Evolutionary conservation across 2,797 vertebrate genomes (phyloP), one percentile per base, ranked within the genome.

Genomic region (Aphelocoma californica): DNA sequence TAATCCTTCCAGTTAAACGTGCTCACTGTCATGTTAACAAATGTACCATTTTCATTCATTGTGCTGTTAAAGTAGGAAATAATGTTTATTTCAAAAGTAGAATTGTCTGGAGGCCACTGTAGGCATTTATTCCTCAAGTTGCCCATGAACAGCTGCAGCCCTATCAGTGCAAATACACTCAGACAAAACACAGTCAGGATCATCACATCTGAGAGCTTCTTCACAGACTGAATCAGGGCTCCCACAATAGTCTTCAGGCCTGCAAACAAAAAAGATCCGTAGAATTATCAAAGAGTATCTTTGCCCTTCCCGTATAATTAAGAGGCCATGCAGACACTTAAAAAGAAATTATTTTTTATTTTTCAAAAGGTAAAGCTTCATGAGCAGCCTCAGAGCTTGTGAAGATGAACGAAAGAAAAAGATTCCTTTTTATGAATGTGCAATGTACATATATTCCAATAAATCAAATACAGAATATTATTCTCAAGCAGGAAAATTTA

Each of bases 101-200:
- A 97, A 90, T 98, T 98, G 94, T 77, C 97, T 80, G 97, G 77
- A 7, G 98, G 97, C 56, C 93, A 97, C 42, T 67, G 88, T 47
- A 99, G 86, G 91, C 99, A 99, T 93, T 99, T 99, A 28, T 99
- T 99, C 48, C 99, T 97, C 93, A 99, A 97, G 96, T 99, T 98
- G 71, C 99, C 99, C 99, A 99, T 99, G 97, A 99, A 99, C 29
- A 99, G 98, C 97, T 99, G 99, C 84, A 99, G 98, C 83, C 99
- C 99, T 60, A 99, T 99, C 36, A 99, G 98, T 19, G 99, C 99
- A 93, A 99, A 99, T 84, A 99, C 99, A 45, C 99, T 99, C 92
- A 99, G 98, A 94, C 99, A 99, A 98, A 99, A 99, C 81, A 99
- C 98, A 1, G 99, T 99, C 95, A 99, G 98, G 97, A 99, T 99